Evolutionary conservation across 2,888 invertebrate species (phyloP), one percentile per base, ranked within the genome.

Genomic region (Plebejus argus): DNA sequence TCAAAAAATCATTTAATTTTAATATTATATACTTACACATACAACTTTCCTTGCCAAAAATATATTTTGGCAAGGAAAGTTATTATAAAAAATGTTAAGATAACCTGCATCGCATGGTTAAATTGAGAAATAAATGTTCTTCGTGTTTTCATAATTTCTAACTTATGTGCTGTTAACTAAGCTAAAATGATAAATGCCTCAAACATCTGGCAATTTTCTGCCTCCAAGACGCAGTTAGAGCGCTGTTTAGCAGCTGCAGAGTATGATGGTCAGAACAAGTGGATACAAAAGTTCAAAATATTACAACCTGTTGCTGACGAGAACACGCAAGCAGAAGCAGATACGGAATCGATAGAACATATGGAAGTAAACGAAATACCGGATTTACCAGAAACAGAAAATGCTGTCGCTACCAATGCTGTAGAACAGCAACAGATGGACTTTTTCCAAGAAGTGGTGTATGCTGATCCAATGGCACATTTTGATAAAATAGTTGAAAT

Each of bases 401-500:
- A 1, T 8, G 56, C 45, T 45, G 45, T 10, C 10, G 10, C 45
- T 45, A 45, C 45, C 45, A 45, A 45, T 45, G 10, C 33, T 1
- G 77, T 77, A 75, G 72, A 78, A 15, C 23, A 66, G 4, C 3
- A 58, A 53, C 39, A 70, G 1, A 56, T 78, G 8, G 61, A 76
- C 56, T 77, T 74, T n/a, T 61, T 66, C 6, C 78, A 77, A n/a
- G 78, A 80, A 35, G n/a, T 78, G 10, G 77, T 87, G 0, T 87
- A 88, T 56, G 77, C 82, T 0, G 88, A 90, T 18, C 80, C 87
- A 1, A 1, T 81, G 0, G 49, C 81, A 10, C 82, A 83, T 6
- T 82, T 88, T 1, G 81, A 84, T 3, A 78, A 78, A 18, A 79
- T 91, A 0, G 77, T 85, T 1, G 80, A 85, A 79, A 84, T 87